These are phyloP conservation scores for Phyllotis vaccarum DNA, from an alignment of 2,797 vertebrate genomes.

Conservation along the genomic window DNA sequence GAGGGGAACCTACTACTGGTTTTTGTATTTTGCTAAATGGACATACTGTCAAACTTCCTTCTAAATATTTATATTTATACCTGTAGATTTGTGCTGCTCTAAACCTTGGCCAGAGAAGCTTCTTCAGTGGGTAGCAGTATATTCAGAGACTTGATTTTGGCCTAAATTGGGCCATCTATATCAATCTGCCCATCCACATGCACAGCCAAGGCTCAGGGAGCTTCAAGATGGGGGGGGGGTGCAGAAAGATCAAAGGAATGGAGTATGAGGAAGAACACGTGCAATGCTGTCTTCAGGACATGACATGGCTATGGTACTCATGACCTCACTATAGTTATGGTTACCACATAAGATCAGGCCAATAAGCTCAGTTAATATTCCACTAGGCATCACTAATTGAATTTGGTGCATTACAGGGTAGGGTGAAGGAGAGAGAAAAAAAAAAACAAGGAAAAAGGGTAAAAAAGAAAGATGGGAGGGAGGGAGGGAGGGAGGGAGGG, in stretches of 20 bases:
- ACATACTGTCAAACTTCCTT: not conserved
- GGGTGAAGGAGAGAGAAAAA: not conserved
- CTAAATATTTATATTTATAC: not conserved
- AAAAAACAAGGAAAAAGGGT: too few species aligned
- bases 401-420: not conserved
- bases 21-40: not conserved
- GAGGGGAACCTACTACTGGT: not conserved
- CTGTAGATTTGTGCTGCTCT: not conserved
- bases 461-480: not conserved
- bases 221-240: too few species aligned
- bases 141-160: not conserved
- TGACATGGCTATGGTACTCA: not conserved
- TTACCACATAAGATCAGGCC: not conserved
- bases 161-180: not conserved
- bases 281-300: not conserved
- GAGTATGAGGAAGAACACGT: too few species aligned
- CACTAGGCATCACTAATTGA: not conserved
- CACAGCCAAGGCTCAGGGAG: not conserved
- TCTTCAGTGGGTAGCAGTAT: not conserved
- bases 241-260: not conserved
- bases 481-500: not conserved
- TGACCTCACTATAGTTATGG: not conserved
- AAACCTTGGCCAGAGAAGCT: not conserved
- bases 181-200: not conserved
- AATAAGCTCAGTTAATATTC: not conserved